Evolutionary conservation across 2,113 vertebrate species (phyloP), one percentile per base, ranked within the genome.

Genomic region (Oophaga pumilio): DNA sequence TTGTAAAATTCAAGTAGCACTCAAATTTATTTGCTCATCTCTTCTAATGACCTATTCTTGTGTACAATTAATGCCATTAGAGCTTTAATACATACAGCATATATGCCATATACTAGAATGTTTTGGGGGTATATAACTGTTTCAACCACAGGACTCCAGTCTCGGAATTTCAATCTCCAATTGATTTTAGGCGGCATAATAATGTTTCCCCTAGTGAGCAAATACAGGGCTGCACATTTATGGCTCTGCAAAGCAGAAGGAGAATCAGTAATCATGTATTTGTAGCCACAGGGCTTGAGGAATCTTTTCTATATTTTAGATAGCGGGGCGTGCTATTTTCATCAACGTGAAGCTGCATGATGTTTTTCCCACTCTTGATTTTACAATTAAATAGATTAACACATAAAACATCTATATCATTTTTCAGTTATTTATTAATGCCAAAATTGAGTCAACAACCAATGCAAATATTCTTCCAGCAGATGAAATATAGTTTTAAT

Each of bases 311-410:
- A n/a, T 53, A 57, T 76, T 64, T 53, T 4, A 83, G 79, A 83
- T 88, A 76, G 53, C 69, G 66, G 80, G 57, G 24, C 57, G 7
- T 88, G 66, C 64, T 73, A 82, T 43, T n/a, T 87, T 28, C 85
- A 87, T 52, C 22, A 49, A 22, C 53, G n/a, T 53, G 33, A 71
- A 82, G 26, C 66, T 15, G 24, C 53, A 28, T 26, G 66, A 60
- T 57, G 20, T 87, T 73, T 49, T 59, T 22, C 56, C 78, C 77
- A 62, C 74, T 81, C 20, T 68, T 81, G 26, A 82, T 69, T 87
- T 87, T 82, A 82, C 86, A 73, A 82, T 81, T 87, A 82, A 87
- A 82, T 57, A 66, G 64, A 82, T 82, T 82, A 73, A 49, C 86
- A 50, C 24, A 80, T 60, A 49, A 74, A 74, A 74, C 71, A 74